These are phyloP conservation scores for Cephus cinctus DNA, from an alignment of 1,140 invertebrate species.

Conservation along the genomic window DNA sequence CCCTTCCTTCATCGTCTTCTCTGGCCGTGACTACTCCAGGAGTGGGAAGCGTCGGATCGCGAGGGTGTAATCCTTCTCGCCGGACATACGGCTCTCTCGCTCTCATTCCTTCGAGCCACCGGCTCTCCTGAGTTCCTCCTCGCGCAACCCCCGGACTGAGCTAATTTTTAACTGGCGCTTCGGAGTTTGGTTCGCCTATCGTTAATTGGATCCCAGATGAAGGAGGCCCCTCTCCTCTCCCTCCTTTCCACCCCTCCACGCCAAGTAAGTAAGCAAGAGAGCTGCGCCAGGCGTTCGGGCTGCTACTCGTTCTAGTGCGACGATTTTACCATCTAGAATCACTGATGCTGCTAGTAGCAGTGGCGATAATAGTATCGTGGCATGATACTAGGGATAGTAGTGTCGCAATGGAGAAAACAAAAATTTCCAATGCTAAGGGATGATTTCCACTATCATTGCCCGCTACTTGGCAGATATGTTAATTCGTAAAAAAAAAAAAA, in stretches of 20 bases:
- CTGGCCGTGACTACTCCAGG: constrained; percentile 4
- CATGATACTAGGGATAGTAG: too few species aligned
- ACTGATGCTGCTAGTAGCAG: too few species aligned
- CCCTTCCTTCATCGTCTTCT: constrained; percentile 11
- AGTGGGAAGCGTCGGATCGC: neutral
- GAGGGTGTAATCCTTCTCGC: constrained; percentile 13
- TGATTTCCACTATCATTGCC: too few species aligned
- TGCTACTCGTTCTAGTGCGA: too few species aligned
- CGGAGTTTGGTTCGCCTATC: constrained; percentile 38
- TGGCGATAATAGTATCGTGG: too few species aligned
- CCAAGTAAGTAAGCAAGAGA: constrained; percentile 13
- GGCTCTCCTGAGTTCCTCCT: too few species aligned
- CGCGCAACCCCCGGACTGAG: constrained; percentile 11
- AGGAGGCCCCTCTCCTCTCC: constrained; percentile 33
- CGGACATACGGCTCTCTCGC: constrained; percentile 12
- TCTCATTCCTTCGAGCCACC: constrained; percentile 2
- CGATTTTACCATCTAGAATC: too few species aligned
- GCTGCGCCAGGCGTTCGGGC: too few species aligned
- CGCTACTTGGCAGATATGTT: too few species aligned
- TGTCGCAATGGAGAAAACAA: too few species aligned
- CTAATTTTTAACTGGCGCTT: constrained; percentile 44
- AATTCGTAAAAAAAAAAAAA: too few species aligned
- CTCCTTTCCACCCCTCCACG: neutral
- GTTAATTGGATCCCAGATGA: constrained; percentile 50
- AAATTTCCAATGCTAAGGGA: too few species aligned